A percentile compares a stretch with the other conserved stretches of the same genome.
Conservation (phyloP, 2,888 invertebrate species). For the Drosophila lacicola region DNA sequence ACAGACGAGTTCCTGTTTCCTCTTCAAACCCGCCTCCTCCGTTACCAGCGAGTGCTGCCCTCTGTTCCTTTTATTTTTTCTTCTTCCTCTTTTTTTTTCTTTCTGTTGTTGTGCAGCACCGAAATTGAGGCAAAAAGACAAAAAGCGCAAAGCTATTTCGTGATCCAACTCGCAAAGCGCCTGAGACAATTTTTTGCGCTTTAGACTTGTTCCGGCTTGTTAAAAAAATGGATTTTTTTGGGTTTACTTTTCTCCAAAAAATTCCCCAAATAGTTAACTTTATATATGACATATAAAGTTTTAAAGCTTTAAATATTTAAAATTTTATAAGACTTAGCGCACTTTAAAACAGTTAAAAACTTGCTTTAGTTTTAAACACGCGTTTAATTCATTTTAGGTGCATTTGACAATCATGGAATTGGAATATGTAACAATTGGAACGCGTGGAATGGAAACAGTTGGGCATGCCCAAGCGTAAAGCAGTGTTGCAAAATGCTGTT, state of each 20-base stretch:
- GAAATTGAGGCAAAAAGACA: conserved; percentile 16
- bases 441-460: neutral
- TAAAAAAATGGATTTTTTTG: neutral
- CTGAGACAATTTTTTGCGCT: conserved; percentile 2
- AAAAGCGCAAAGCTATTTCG: conserved; percentile 7
- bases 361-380: no score
- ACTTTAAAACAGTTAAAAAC: no score
- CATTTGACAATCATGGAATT: neutral
- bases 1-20: conserved; percentile 4
- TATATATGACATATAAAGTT: neutral
- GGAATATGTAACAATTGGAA: neutral
- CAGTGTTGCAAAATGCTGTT: no score
- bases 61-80: neutral
- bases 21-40: no score
- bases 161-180: conserved; percentile 16
- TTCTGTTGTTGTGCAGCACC: neutral
- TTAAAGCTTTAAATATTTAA: neutral
- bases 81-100: neutral
- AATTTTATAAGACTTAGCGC: neutral
- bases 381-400: neutral
- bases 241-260: no score
- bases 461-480: no score
- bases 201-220: neutral
- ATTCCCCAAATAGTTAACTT: conserved; percentile 11
- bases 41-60: neutral